These are phyloP conservation scores for Trinectes maculatus DNA, from an alignment of 2,113 vertebrate species.

Conservation along the genomic window DNA sequence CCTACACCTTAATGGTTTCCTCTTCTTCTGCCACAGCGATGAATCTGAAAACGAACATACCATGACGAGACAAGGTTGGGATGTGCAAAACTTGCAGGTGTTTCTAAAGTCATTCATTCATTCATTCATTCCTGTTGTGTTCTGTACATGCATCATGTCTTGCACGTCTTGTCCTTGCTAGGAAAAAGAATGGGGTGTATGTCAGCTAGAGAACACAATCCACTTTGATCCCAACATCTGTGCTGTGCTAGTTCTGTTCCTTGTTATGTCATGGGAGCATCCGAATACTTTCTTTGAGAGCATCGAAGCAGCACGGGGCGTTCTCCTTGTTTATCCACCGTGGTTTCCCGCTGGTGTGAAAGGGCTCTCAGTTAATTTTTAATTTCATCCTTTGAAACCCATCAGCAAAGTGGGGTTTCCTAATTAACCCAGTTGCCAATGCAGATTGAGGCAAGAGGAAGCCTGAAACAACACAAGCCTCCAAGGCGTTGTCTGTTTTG, in stretches of 20 bases:
- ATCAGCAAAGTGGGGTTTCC: constrained; percentile 74
- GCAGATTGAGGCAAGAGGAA: constrained; percentile 64
- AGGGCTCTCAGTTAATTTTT: constrained; percentile 69
- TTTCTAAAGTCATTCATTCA: too few species aligned
- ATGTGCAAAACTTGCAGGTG: constrained; percentile 10
- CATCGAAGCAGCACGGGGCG: constrained; percentile 65
- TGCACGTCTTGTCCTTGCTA: too few species aligned
- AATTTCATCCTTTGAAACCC: constrained; percentile 81
- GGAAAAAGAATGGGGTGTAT: not conserved
- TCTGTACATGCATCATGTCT: too few species aligned
- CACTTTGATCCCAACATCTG: constrained; percentile 69
- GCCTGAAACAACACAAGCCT: constrained; percentile 65
- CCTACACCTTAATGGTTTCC: not conserved
- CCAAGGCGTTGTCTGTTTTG: constrained; percentile 60
- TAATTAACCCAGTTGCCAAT: constrained; percentile 79
- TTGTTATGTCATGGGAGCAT: constrained; percentile 54
- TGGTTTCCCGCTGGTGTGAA: constrained; percentile 63
- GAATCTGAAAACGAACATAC: constrained; percentile 5
- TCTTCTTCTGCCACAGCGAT: constrained; percentile 16
- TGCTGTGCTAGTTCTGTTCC: constrained; percentile 52
- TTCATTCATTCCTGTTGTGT: too few species aligned
- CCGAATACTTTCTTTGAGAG: constrained; percentile 49
- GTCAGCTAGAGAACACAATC: constrained; percentile 43
- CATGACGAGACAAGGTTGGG: not conserved
- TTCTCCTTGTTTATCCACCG: constrained; percentile 72